These are phyloP conservation scores for Drosophila maculinotata DNA, from an alignment of 2,888 invertebrate species.

Conservation along the genomic window DNA sequence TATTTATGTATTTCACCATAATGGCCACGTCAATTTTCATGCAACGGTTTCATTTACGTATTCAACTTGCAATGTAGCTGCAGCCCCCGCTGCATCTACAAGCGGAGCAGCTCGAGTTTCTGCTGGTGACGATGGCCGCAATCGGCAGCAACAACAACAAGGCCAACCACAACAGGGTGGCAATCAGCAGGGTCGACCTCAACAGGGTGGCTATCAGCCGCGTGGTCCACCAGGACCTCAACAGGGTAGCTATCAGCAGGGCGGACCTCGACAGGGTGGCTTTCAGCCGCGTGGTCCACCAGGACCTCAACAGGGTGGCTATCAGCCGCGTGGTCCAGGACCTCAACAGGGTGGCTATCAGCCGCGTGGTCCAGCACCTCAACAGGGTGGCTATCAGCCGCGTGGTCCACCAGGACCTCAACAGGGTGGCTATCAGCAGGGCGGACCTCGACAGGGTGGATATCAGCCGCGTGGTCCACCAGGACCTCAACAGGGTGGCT, in stretches of 20 bases:
- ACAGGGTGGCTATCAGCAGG: slow-evolving; percentile 9
- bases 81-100: slow-evolving; percentile 8
- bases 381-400: slow-evolving; percentile 9
- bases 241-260: slow-evolving; percentile 10
- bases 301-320: slow-evolving; percentile 1
- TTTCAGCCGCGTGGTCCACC: not conserved
- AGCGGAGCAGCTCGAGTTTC: slow-evolving; percentile 18
- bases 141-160: slow-evolving; percentile 2
- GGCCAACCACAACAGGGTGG: slow-evolving; percentile 3
- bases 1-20: not conserved
- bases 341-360: slow-evolving; percentile 9
- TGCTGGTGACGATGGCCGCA: slow-evolving; percentile 1
- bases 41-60: not conserved
- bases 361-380: not conserved
- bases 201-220: slow-evolving; percentile 7
- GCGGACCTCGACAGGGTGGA: slow-evolving; percentile 1
- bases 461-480: slow-evolving; percentile 4
- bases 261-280: not conserved
- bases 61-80: slow-evolving; percentile 2
- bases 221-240: not conserved
- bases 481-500: slow-evolving; percentile 9
- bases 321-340: not conserved
- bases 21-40: slow-evolving; percentile 3
- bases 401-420: not conserved
- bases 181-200: slow-evolving; percentile 5